These are phyloP conservation scores for Mormyrops attenuatus DNA, from an alignment of 2,797 vertebrate genomes.

Conservation along the genomic window DNA sequence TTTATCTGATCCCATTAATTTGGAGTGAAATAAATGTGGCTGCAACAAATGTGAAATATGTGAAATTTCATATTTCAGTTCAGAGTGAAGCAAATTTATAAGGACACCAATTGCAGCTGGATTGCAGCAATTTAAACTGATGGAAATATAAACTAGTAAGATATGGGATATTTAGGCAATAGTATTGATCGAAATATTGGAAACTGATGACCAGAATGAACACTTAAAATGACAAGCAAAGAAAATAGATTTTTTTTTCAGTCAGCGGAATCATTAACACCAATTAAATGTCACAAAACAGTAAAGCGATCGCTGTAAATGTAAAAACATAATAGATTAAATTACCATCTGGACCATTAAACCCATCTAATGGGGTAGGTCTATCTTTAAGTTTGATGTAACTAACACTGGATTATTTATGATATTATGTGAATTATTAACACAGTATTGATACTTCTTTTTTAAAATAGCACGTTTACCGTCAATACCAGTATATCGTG, in stretches of 20 bases:
- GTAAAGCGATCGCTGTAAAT: not conserved
- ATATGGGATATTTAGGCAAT: not conserved
- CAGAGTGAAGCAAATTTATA: not conserved
- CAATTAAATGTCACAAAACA: not conserved
- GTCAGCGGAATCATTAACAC: not conserved
- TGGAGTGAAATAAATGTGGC: not conserved
- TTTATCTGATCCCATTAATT: not conserved
- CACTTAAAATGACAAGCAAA: not conserved
- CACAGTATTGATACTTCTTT: not conserved
- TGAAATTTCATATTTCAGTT: not conserved
- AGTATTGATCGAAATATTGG: not conserved
- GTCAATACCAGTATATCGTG: not conserved
- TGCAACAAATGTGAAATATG: not conserved
- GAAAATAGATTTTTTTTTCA: not conserved
- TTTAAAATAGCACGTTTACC: not conserved
- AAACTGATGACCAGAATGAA: not conserved
- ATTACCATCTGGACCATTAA: not conserved
- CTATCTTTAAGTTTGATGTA: not conserved
- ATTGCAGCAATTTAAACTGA: not conserved
- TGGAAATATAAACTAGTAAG: not conserved
- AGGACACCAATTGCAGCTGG: not conserved
- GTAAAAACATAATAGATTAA: not conserved
- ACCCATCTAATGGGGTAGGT: not conserved
- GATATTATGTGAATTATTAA: not conserved
- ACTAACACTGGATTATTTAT: not conserved